Percentiles rank a stretch among this genome's conserved stretches.
Evolutionary conservation across 1,140 invertebrate genomes (phyloP).

Genomic region (Portunus trituberculatus): DNA sequence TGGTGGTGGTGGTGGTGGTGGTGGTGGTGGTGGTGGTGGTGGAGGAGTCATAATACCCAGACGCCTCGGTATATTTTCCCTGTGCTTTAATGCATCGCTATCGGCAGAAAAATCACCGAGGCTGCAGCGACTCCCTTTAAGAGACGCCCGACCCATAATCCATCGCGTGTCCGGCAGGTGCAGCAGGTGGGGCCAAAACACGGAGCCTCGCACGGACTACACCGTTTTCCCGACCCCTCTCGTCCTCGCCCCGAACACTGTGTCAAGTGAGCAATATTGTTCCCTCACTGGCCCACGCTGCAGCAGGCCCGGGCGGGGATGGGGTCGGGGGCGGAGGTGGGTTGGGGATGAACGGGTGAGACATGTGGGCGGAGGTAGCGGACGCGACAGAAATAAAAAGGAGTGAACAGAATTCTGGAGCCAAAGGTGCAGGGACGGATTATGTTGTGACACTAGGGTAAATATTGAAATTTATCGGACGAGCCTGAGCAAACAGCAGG

Average conservation of each 20-base stretch:
- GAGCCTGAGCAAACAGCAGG: no score
- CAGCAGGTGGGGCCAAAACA: background rate
- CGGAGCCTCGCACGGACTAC: background rate
- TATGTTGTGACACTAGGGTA: no score
- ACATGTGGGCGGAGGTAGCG: no score
- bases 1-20: background rate
- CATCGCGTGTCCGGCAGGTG: background rate
- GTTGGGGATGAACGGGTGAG: no score
- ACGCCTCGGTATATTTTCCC: no score
- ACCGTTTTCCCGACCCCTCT: background rate
- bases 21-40: background rate
- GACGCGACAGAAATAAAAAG: background rate
- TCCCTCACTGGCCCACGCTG: background rate
- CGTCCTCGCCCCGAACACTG: background rate
- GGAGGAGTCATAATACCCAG: background rate
- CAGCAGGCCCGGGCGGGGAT: background rate
- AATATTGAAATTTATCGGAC: no score
- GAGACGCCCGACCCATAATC: background rate
- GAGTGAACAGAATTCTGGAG: background rate
- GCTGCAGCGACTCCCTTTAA: no score
- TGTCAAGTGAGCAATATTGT: slow-evolving; percentile 1
- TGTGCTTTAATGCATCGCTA: no score
- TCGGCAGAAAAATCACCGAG: no score
- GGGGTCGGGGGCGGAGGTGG: no score
- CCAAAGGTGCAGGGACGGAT: background rate